Conservation (phyloP, 2,888 invertebrate species). For the Apocheima hispidaria region DNA sequence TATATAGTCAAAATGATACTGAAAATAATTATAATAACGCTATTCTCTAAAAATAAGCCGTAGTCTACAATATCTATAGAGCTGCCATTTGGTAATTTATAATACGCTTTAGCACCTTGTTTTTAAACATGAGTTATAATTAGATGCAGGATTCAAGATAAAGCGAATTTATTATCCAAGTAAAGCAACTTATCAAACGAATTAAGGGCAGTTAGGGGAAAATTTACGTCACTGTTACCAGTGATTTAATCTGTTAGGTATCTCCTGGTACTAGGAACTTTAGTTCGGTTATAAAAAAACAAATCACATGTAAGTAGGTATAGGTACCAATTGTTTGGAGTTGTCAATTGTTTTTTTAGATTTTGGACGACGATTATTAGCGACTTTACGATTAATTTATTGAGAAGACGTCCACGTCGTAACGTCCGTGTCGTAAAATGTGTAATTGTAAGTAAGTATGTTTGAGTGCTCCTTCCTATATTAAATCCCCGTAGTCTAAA, state of each 20-base stretch:
- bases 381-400: too few relatives aligned
- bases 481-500: too few relatives aligned
- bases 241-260: neutral
- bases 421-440: too few relatives aligned
- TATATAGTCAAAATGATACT: too few relatives aligned
- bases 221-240: neutral
- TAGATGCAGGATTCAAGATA: conserved; percentile 8
- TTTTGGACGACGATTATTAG: too few relatives aligned
- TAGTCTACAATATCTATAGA: neutral
- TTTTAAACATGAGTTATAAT: neutral
- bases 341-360: neutral
- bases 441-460: too few relatives aligned
- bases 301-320: neutral
- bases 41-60: too few relatives aligned
- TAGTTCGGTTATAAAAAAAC: neutral
- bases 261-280: neutral
- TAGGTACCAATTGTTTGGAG: neutral
- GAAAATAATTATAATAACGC: too few relatives aligned
- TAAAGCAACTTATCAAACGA: conserved; percentile 3
- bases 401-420: too few relatives aligned
- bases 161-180: conserved; percentile 4
- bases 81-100: conserved; percentile 5
- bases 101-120: conserved; percentile 3
- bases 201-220: neutral
- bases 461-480: too few relatives aligned